Percentiles rank a stretch among this genome's conserved stretches.
Conservation (phyloP, 2,888 invertebrate genomes). For the Choristoneura rosaceana region DNA sequence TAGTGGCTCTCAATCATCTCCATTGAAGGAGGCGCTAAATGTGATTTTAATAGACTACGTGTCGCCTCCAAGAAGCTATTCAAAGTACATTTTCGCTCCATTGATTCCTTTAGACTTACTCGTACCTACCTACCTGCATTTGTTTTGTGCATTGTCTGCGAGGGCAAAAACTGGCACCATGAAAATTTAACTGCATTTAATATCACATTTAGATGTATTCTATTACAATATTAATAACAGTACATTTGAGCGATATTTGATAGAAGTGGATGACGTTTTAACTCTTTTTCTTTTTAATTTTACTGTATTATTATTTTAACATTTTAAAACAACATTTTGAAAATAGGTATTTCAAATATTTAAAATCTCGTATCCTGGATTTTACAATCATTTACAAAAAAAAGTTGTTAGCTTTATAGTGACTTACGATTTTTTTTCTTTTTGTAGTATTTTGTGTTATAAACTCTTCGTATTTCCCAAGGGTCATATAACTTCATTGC, state of each 20-base stretch:
- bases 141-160: constrained; percentile 51
- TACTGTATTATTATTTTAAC: no score
- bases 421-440: neutral
- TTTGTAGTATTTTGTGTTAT: neutral
- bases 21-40: constrained; percentile 82
- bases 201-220: constrained; percentile 28
- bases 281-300: no score
- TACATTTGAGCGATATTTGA: neutral
- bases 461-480: constrained; percentile 54
- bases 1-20: constrained; percentile 80
- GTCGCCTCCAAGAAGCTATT: constrained; percentile 79
- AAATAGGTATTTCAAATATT: no score
- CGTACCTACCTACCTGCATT: constrained; percentile 58
- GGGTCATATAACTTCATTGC: constrained; percentile 68
- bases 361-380: no score
- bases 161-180: constrained; percentile 37
- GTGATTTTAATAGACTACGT: constrained; percentile 82
- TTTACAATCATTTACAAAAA: no score
- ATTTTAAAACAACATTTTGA: no score
- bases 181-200: constrained; percentile 33
- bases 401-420: no score
- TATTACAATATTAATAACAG: constrained; percentile 8
- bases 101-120: constrained; percentile 63
- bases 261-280: no score
- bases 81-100: constrained; percentile 69